Evolutionary conservation across 2,888 invertebrate genomes (phyloP), one percentile per base, ranked within the genome.

Genomic region (Nomada fabriciana): DNA sequence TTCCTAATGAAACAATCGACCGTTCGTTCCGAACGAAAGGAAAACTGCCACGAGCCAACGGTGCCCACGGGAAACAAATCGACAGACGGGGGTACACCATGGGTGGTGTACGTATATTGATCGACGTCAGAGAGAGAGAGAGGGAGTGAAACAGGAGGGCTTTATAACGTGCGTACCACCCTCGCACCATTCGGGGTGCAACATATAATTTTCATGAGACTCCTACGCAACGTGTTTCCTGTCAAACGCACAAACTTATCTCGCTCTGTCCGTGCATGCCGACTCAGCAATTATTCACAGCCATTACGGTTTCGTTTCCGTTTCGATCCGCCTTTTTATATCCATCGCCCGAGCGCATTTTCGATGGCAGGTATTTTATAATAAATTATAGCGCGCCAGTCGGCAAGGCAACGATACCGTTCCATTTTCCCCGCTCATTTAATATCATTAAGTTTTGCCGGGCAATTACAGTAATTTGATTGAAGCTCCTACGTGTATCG

Each of bases 41-140:
- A 20, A 29, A 60, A 61, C n/a, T n/a, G 29, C 2, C 43, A 50
- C 15, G 18, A 53, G 53, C 47, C 42, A 15, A 36, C 18, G 36
- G 55, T 9, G 42, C 65, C 82, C 64, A 79, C 68, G 71, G 80
- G 78, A 80, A 82, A 83, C 71, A 82, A 83, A 84, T 80, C 79
- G 70, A 83, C 76, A 77, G 71, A 79, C 76, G 88, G 87, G 82
- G 77, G 85, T 85, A 85, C 86, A 65, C 83, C 87, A 90, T 90
- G 89, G 89, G 90, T 86, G 90, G 90, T 29, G 47, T 89, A 89
- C 92, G 92, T 92, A 91, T 92, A 92, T 92, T 92, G 92, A 36
- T 36, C 36, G 36, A 36, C 36, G 36, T 36, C 36, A 36, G 77
- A 83, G 78, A 84, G 47, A 36, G 59, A 36, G 47, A 10, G 59